Percentiles rank a stretch among this genome's conserved stretches.
phyloP scores from a whole-genome alignment of 2,113 vertebrate species.

The Herpetotheres cachinnans region DNA sequence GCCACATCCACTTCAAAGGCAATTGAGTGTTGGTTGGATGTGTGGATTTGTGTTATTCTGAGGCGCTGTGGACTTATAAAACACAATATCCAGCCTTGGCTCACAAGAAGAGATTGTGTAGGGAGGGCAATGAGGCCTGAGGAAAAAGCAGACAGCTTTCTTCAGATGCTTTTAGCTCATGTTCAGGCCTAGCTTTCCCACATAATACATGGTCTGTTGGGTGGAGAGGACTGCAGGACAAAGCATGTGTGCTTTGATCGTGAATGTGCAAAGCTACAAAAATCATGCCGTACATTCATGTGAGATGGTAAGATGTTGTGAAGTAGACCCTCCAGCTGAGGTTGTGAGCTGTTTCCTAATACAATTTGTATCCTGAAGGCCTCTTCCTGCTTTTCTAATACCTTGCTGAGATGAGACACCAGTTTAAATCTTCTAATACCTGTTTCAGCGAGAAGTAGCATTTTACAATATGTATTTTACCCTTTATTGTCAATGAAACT shows the following conservation, averaged over 20 bases:
- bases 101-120: neutral
- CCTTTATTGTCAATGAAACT: neutral
- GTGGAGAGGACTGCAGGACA: neutral
- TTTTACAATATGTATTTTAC: neutral
- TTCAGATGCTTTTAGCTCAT: neutral
- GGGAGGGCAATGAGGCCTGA: neutral
- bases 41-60: neutral
- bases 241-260: neutral
- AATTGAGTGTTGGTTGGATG: neutral
- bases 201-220: neutral
- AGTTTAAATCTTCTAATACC: neutral
- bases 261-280: neutral
- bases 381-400: neutral
- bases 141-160: neutral
- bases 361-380: neutral
- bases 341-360: neutral
- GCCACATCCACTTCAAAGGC: neutral
- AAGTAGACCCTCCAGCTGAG: neutral
- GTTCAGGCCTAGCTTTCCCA: neutral
- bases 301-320: neutral
- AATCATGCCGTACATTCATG: neutral
- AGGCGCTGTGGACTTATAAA: neutral
- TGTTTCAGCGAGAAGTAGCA: neutral
- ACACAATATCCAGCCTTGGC: neutral
- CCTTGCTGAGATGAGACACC: neutral